phyloP scores from a whole-genome alignment of 2,113 vertebrate genomes.

The Capra hircus region DNA sequence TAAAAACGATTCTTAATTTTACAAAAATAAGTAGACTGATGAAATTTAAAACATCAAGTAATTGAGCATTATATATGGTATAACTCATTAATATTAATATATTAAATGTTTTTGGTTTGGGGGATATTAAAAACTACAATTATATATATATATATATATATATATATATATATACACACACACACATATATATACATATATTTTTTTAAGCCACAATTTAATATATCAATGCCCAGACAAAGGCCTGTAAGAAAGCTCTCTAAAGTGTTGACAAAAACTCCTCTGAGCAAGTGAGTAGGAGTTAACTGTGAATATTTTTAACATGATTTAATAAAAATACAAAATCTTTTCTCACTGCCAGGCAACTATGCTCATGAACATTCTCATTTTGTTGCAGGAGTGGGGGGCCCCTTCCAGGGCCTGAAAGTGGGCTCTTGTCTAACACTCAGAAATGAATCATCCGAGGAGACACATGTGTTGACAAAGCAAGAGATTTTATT shows the following conservation, averaged over 20 bases:
- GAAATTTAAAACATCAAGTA: neutral
- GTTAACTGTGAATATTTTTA: neutral
- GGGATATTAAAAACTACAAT: neutral
- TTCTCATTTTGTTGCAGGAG: neutral
- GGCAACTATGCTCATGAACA: neutral
- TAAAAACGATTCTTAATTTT: neutral
- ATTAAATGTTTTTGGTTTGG: neutral
- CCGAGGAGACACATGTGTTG: neutral
- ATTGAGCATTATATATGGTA: neutral
- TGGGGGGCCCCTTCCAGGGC: neutral
- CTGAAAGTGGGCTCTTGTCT: neutral
- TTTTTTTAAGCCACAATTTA: neutral
- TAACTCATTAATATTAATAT: neutral
- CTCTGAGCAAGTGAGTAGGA: neutral
- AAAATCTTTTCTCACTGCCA: neutral
- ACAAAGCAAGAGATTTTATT: neutral
- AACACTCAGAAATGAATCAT: neutral
- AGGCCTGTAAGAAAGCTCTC: neutral
- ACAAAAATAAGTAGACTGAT: neutral
- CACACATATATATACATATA: neutral
- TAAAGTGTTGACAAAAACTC: neutral
- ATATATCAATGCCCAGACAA: neutral
- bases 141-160: accelerated
- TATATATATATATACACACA: too few relatives aligned
- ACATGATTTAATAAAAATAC: neutral